Base-by-base conservation (phyloP, 2,888 invertebrate species). In the Boloria euphrosyne region DNA sequence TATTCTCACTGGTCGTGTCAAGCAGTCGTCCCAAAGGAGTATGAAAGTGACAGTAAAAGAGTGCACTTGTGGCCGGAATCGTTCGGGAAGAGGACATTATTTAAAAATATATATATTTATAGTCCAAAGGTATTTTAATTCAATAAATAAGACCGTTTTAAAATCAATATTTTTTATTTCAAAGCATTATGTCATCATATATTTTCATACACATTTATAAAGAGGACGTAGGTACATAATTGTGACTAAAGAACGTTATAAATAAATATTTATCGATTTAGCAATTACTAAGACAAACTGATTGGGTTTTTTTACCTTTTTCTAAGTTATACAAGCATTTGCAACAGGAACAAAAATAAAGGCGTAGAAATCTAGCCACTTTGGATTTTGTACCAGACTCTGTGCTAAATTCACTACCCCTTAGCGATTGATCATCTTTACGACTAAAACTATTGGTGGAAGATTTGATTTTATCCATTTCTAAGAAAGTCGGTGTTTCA, bases 261-360 rank as follows among this genome's bases (percentile, higher is more conserved):
- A 38, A 38, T 38, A 38, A 38, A 10, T 2, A 38, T 7, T 38
- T 38, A 1, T 38, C 2, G 31, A 10, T 10, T 38, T 38, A 38
- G 18, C 64, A 73, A 65, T 73, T 76, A 10, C 75, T 73, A 54
- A 75, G 77, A 69, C 71, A 79, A 6, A 71, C 70, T 4, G 78
- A 77, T 16, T 74, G 74, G 38, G 84, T 79, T 0, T 85, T 83
- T 22, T 79, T 78, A 77, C 83, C 82, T 69, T 81, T 89, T 67
- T 91, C 91, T 63, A 90, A 75, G 70, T 85, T 80, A 62, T 91
- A 91, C 3, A 91, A 79, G 73, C 91, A 91, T 13, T 86, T 84
- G 72, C 90, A 90, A 75, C 91, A 92, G 1, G 91, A 89, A 71
- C 90, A 91, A 68, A 92, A 92, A 72, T 90, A 91, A 13, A 91